phyloP scores from a whole-genome alignment of 1,140 invertebrate species.

The Drosophila nikananu region DNA sequence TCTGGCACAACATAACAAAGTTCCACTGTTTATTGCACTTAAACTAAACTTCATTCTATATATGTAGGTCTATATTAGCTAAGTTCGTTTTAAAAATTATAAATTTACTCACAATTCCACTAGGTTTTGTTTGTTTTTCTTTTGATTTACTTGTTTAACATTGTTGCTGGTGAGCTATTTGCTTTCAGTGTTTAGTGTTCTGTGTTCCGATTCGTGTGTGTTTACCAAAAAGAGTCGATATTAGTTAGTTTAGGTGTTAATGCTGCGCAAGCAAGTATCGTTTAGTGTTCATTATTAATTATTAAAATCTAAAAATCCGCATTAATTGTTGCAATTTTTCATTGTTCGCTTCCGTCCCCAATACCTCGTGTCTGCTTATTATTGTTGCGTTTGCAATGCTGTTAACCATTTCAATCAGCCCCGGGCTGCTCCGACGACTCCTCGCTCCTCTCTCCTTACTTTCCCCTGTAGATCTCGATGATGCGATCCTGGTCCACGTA shows the following conservation, averaged over 20 bases:
- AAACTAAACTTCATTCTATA: slow-evolving; percentile 60
- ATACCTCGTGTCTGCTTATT: slow-evolving; percentile 53
- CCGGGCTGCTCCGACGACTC: slow-evolving; percentile 19
- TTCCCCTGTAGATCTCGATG: slow-evolving; percentile 97
- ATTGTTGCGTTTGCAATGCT: slow-evolving; percentile 82
- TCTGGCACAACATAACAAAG: slow-evolving; percentile 71
- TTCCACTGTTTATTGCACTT: slow-evolving; percentile 57
- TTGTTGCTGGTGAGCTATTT: slow-evolving; percentile 45
- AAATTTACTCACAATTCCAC: slow-evolving; percentile 63
- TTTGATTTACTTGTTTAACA: slow-evolving; percentile 50
- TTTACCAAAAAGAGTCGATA: slow-evolving; percentile 46
- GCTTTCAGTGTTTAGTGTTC: slow-evolving; percentile 19
- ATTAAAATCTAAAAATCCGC: slow-evolving; percentile 79
- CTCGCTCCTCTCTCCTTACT: slow-evolving; percentile 87
- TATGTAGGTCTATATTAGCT: slow-evolving; percentile 42
- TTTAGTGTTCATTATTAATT: slow-evolving; percentile 47
- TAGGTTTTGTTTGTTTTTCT: slow-evolving; percentile 27
- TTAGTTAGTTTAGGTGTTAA: slow-evolving; percentile 50
- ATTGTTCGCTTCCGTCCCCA: slow-evolving; percentile 33
- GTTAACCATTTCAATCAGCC: slow-evolving; percentile 71
- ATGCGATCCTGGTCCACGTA: slow-evolving; percentile 98
- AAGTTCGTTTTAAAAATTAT: slow-evolving; percentile 59
- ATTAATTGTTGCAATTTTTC: slow-evolving; percentile 60
- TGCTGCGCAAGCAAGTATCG: slow-evolving; percentile 53
- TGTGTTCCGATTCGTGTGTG: slow-evolving; percentile 55